phyloP scores from a whole-genome alignment of 92 coral and sea anemone genomes.

The Actinostola sp. region DNA sequence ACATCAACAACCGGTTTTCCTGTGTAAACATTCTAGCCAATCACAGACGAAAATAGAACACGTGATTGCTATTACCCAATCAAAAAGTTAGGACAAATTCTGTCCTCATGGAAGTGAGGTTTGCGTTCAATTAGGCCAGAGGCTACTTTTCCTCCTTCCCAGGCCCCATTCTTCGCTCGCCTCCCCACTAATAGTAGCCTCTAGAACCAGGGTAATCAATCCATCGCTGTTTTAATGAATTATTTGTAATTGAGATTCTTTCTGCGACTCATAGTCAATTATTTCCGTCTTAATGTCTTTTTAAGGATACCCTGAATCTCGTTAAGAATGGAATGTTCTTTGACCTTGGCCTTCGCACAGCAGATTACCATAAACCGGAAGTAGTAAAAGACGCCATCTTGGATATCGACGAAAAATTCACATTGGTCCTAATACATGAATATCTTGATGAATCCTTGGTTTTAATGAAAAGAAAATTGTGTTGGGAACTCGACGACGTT shows the following conservation, averaged over 20 bases:
- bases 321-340: conserved; percentile 97
- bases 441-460: conserved; percentile 94
- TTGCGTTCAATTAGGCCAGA: too few species aligned
- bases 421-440: conserved; percentile 78
- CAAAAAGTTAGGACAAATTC: too few species aligned
- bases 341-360: conserved; percentile 91
- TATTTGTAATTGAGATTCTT: background rate
- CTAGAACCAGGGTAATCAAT: too few species aligned
- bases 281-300: background rate
- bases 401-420: conserved; percentile 79
- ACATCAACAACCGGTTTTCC: too few species aligned
- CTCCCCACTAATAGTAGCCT: too few species aligned
- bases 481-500: conserved; percentile 95
- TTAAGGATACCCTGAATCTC: conserved; percentile 82
- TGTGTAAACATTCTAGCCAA: too few species aligned
- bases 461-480: conserved; percentile 78
- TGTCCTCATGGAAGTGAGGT: too few species aligned
- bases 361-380: conserved; percentile 82
- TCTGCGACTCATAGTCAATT: background rate
- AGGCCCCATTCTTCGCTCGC: too few species aligned
- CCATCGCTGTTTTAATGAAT: background rate
- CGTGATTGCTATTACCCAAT: too few species aligned
- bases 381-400: conserved; percentile 79
- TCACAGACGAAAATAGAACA: too few species aligned
- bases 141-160: too few species aligned